A percentile compares a stretch with the other conserved stretches of the same genome.
phyloP scores from a whole-genome alignment of 2,797 vertebrate species.

The Columba guinea region DNA sequence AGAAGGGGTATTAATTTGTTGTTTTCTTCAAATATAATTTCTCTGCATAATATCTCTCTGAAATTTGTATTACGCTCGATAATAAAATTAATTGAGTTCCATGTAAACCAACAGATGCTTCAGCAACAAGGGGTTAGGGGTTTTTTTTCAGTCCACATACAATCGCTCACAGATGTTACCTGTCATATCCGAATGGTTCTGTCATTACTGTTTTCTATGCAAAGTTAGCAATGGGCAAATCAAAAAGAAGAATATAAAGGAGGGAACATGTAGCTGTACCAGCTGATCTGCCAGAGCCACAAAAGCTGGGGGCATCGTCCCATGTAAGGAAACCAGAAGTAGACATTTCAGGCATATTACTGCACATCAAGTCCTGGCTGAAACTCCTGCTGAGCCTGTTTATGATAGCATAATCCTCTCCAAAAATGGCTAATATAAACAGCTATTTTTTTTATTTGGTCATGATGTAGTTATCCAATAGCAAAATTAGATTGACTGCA shows the following conservation, averaged over 20 bases:
- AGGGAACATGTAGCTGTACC: background rate
- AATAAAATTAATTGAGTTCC: background rate
- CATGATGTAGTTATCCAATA: background rate
- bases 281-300: background rate
- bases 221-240: background rate
- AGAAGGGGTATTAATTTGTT: background rate
- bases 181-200: background rate
- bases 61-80: background rate
- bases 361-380: slow-evolving; percentile 2
- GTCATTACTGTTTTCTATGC: background rate
- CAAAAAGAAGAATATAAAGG: background rate
- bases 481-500: slow-evolving; percentile 25
- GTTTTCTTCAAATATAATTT: background rate
- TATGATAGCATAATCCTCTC: slow-evolving; percentile 66
- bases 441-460: slow-evolving; percentile 48
- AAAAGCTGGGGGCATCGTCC: background rate
- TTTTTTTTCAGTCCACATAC: background rate
- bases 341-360: slow-evolving; percentile 21
- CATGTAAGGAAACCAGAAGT: background rate
- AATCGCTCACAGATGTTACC: slow-evolving; percentile 30
- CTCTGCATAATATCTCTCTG: background rate
- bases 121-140: background rate
- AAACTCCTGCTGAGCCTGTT: slow-evolving; percentile 68
- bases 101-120: background rate
- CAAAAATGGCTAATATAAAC: slow-evolving; percentile 49